phyloP scores from a whole-genome alignment of 2,888 invertebrate genomes.

The Linnaemya tessellans region DNA sequence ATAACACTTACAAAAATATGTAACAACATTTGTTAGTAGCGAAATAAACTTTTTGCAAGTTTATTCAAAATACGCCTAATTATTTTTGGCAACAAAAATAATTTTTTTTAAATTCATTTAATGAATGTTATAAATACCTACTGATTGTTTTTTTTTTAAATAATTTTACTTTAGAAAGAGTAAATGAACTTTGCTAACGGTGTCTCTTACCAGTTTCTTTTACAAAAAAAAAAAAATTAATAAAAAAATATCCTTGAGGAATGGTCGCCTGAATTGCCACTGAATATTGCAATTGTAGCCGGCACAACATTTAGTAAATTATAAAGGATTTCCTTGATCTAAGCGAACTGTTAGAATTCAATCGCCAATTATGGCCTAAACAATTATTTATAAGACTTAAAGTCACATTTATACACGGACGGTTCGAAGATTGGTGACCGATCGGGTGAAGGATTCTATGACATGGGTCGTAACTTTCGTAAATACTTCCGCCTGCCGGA shows the following conservation, averaged over 20 bases:
- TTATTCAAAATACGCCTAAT: not conserved
- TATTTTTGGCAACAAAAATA: not conserved
- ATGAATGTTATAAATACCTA: not conserved
- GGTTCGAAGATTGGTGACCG: too few species aligned
- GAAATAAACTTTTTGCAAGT: not conserved
- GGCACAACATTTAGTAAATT: too few species aligned
- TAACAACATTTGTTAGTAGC: not conserved
- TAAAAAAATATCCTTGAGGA: not conserved
- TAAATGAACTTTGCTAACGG: not conserved
- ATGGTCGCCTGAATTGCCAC: not conserved
- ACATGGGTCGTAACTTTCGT: too few species aligned
- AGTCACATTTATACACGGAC: too few species aligned
- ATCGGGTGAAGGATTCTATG: too few species aligned
- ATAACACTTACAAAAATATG: not conserved
- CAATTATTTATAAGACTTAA: too few species aligned
- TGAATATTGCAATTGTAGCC: too few species aligned
- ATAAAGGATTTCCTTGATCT: too few species aligned
- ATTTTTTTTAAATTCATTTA: not conserved
- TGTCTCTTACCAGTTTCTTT: not conserved
- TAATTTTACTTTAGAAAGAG: not conserved
- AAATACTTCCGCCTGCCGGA: too few species aligned
- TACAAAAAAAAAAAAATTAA: not conserved
- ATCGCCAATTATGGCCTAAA: too few species aligned
- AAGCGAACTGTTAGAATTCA: too few species aligned
- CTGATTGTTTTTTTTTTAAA: not conserved